phyloP scores from a whole-genome alignment of 2,113 vertebrate species.

The Ardeotis arabs region DNA sequence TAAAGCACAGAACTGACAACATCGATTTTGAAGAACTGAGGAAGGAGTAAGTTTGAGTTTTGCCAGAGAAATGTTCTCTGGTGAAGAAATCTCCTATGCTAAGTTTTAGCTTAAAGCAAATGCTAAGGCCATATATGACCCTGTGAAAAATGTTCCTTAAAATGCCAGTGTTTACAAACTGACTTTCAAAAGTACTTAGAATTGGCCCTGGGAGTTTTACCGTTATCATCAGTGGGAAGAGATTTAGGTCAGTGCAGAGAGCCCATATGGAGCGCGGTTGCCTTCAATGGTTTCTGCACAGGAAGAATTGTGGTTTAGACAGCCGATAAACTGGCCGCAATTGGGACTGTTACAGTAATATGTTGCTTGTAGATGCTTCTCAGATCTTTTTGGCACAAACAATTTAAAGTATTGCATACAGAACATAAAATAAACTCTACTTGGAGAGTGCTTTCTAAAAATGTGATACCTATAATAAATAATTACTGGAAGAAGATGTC shows the following conservation, averaged over 20 bases:
- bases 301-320: not conserved
- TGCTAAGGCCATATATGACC: not conserved
- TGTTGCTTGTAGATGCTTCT: not conserved
- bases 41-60: not conserved
- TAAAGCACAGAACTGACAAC: slow-evolving; percentile 32
- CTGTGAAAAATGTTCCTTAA: not conserved
- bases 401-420: not conserved
- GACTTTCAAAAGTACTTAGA: not conserved
- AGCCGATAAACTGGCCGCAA: not conserved
- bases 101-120: not conserved
- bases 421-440: not conserved
- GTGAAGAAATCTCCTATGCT: not conserved
- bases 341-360: not conserved
- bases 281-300: not conserved
- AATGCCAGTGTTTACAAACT: not conserved
- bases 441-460: not conserved
- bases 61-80: not conserved
- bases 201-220: not conserved
- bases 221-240: not conserved
- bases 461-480: not conserved
- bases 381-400: not conserved
- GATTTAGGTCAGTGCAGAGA: not conserved
- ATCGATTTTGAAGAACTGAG: not conserved
- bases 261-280: not conserved
- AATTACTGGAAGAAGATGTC: not conserved